Evolutionary conservation across 2,113 vertebrate species (phyloP).

Genomic region (Mixornis gularis): DNA sequence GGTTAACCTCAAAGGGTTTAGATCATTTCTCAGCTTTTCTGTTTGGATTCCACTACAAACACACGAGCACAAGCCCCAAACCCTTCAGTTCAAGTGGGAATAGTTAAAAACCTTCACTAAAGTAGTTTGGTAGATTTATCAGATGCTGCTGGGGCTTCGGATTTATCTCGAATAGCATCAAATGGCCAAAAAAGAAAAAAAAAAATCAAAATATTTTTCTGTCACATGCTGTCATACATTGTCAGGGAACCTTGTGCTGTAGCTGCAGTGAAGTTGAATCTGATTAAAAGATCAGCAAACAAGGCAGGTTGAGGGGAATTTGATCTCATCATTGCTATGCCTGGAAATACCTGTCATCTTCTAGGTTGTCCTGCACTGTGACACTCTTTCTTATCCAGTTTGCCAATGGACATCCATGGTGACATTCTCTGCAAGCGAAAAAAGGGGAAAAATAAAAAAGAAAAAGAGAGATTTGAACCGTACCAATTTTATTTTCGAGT

Average conservation of each 20-base stretch:
- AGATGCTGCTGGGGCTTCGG: background rate
- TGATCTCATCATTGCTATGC: constrained; percentile 71
- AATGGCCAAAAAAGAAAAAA: constrained; percentile 3
- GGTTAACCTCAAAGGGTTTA: constrained; percentile 37
- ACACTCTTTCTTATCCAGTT: constrained; percentile 59
- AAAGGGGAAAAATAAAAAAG: background rate
- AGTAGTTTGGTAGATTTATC: constrained; percentile 17
- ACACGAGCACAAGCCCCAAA: background rate
- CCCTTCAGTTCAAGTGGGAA: constrained; percentile 13
- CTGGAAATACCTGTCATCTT: constrained; percentile 72
- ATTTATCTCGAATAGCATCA: constrained; percentile 63
- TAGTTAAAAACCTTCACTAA: background rate
- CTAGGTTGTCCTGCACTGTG: constrained; percentile 41
- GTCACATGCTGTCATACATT: constrained; percentile 70
- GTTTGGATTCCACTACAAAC: constrained; percentile 12
- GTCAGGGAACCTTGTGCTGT: constrained; percentile 58
- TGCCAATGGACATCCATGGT: constrained; percentile 56
- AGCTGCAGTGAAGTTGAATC: constrained; percentile 67
- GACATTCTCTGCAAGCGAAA: constrained; percentile 47
- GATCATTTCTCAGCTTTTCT: constrained; percentile 17
- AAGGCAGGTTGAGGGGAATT: constrained; percentile 73
- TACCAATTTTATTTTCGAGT: constrained; percentile 53
- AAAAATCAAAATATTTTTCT: constrained; percentile 68
- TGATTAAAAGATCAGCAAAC: constrained; percentile 76
- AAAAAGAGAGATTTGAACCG: background rate